Evolutionary conservation across 2,888 invertebrate genomes (phyloP).

Genomic region (Lymantria monacha): DNA sequence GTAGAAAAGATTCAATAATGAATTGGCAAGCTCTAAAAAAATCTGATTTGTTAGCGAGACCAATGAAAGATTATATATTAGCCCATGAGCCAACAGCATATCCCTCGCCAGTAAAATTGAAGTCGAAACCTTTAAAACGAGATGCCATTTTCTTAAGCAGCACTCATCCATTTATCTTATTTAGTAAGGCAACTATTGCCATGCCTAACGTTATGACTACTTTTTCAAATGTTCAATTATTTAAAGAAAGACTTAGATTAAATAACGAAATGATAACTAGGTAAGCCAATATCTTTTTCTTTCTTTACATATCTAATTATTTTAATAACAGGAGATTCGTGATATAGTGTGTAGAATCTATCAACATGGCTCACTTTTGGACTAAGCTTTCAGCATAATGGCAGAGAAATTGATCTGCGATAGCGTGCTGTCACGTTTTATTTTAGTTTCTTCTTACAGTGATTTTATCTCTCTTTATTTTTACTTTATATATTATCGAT

Average conservation of each 20-base stretch:
- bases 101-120: slow-evolving; percentile 19
- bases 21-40: slow-evolving; percentile 18
- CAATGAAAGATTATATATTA: neutral
- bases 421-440: too few relatives aligned
- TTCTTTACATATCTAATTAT: neutral
- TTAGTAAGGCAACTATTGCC: neutral
- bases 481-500: too few relatives aligned
- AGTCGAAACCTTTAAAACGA: neutral
- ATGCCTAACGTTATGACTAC: neutral
- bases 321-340: too few relatives aligned
- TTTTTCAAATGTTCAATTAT: neutral
- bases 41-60: neutral
- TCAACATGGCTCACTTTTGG: too few relatives aligned
- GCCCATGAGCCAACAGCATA: slow-evolving; percentile 11
- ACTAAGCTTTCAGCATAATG: too few relatives aligned
- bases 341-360: too few relatives aligned
- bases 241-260: slow-evolving; percentile 3
- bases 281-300: neutral
- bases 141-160: slow-evolving; percentile 4
- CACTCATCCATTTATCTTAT: neutral
- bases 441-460: too few relatives aligned
- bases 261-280: slow-evolving; percentile 1
- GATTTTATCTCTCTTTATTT: too few relatives aligned
- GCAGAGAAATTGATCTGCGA: too few relatives aligned
- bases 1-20: neutral